Evolutionary conservation across 92 coral and sea anemone genomes (phyloP), one percentile per base, ranked within the genome.

Genomic region (Porites cylindrica): DNA sequence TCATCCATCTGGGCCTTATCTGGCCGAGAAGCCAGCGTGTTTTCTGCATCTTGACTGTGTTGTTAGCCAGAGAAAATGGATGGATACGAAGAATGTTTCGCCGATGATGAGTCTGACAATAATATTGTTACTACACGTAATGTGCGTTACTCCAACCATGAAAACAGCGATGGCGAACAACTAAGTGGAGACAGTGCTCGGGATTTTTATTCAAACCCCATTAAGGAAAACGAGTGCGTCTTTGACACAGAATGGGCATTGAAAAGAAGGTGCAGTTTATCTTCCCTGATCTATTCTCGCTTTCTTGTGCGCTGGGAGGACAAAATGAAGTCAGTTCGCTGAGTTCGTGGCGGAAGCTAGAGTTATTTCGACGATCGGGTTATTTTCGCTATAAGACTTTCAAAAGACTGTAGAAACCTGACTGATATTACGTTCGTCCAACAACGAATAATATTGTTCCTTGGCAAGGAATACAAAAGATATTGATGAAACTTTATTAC

Each of bases 171-270:
- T 29, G 19, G 16, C 13, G 20, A 79, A 79, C 73, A 16, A 69
- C 50, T 16, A n/a, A 3, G 38, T 13, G 60, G 77, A 54, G 20
- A 24, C 4, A 74, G 50, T 60, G 62, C 51, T 62, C 73, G 26
- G 11, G 82, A 81, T 12, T 69, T 62, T 51, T 68, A 73, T 19
- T 59, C 80, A 19, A 82, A 82, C 70, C 61, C 77, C 51, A 19
- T 76, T 16, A 69, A 66, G 29, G 89, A 82, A 20, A 92, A 92
- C 74, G 93, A 92, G 51, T 86, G 84, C 76, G 93, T 92, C 69
- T 92, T 90, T 74, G 93, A 92, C 60, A 51, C 66, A 53, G 95
- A 92, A 16, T 92, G 95, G 95, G 86, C 85, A 29, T 63, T 83
- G 43, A 92, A 83, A 66, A 77, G 83, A 63, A 91, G 88, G 61